Evolutionary conservation across 2,113 vertebrate genomes (phyloP).

Genomic region (human (Homo sapiens)): DNA sequence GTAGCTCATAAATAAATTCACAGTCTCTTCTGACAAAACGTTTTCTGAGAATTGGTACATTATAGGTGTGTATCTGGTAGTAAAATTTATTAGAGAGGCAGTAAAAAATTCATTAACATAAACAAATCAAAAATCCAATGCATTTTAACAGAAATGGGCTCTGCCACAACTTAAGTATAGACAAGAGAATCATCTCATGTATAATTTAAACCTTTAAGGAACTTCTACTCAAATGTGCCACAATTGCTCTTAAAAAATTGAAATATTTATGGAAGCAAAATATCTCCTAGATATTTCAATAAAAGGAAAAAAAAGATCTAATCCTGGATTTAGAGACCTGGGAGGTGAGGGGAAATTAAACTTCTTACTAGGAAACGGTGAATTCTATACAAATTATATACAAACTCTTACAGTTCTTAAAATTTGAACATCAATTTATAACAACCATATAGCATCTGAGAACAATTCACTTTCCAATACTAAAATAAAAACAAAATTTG

Average conservation of each 20-base stretch:
- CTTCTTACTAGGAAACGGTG: constrained; percentile 50
- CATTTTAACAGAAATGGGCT: constrained; percentile 71
- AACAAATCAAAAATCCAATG: constrained; percentile 78
- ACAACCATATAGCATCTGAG: not conserved
- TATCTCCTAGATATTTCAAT: not conserved
- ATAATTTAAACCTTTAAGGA: constrained; percentile 65
- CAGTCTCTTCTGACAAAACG: constrained; percentile 79
- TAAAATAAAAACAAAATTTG: constrained; percentile 60
- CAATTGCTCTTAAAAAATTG: constrained; percentile 47
- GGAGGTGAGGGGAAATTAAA: not conserved
- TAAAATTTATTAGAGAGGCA: constrained; percentile 76
- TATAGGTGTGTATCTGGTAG: constrained; percentile 76
- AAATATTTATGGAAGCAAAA: not conserved
- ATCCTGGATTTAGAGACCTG: not conserved
- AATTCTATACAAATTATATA: constrained; percentile 49
- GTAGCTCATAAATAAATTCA: constrained; percentile 80
- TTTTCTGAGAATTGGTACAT: constrained; percentile 81
- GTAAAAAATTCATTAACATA: constrained; percentile 81
- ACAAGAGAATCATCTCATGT: constrained; percentile 67
- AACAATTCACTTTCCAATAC: constrained; percentile 78
- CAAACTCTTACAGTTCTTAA: constrained; percentile 73
- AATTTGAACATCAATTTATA: constrained; percentile 50
- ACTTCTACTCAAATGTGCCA: constrained; percentile 43
- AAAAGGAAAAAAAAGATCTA: not conserved
- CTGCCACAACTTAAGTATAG: constrained; percentile 50